These are phyloP conservation scores for Caranx ignobilis DNA, from an alignment of 2,113 vertebrate genomes.

Conservation along the genomic window DNA sequence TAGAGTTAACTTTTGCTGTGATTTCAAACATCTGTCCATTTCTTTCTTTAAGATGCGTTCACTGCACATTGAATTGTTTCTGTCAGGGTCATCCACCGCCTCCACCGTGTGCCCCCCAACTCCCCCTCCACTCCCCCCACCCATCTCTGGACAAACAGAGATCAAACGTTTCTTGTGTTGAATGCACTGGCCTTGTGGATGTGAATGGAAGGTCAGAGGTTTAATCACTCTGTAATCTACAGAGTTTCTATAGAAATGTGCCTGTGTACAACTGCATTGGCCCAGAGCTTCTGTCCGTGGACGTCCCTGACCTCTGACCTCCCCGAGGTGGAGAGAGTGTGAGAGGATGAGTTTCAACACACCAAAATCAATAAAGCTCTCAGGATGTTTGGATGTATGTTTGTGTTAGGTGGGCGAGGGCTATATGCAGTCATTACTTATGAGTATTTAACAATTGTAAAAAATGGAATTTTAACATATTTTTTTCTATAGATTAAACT, in stretches of 20 bases:
- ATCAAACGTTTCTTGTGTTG: not conserved
- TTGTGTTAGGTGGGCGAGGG: not conserved
- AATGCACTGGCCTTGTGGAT: not conserved
- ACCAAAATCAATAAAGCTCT: constrained; percentile 26
- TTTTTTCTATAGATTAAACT: not conserved
- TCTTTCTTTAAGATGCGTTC: too few relatives aligned
- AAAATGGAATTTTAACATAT: not conserved
- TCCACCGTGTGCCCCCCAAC: not conserved
- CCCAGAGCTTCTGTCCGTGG: not conserved
- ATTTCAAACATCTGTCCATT: not conserved
- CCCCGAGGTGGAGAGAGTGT: not conserved
- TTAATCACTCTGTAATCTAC: not conserved
- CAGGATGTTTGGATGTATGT: not conserved
- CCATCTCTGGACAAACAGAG: not conserved
- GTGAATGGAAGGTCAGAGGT: not conserved
- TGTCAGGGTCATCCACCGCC: not conserved
- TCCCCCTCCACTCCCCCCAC: too few relatives aligned
- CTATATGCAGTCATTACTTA: not conserved
- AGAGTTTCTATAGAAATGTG: not conserved
- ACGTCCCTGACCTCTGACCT: constrained; percentile 31
- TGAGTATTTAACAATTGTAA: not conserved
- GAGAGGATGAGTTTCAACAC: not conserved
- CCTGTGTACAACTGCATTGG: too few relatives aligned
- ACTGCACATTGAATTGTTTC: not conserved
- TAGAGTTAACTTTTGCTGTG: not conserved